Base-by-base conservation (phyloP, 92 coral and sea anemone genomes). In the Porites lobata region DNA sequence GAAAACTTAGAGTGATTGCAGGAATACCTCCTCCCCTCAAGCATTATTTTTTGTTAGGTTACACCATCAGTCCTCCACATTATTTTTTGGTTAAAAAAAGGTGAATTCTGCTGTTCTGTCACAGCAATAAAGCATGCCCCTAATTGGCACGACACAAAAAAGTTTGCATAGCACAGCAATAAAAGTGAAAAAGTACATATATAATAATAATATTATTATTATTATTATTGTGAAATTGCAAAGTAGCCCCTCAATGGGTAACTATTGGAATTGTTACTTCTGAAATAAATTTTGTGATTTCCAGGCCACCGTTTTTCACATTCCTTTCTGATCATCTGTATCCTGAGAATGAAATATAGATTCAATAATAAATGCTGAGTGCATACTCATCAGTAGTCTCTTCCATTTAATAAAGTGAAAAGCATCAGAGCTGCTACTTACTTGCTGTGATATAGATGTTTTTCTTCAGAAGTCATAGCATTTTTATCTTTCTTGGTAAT, bases 281-380 rank as follows among this genome's bases (percentile, higher is more conserved):
- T 72, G 26, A 77, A 83, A 56, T 89, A 84, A 24, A 89, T 72
- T 73, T 77, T 83, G 5, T 62, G 77, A 75, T 89, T 89, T 20
- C 92, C 92, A 67, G 86, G 73, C 91, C 86, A 87, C 76, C 65
- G 70, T 58, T 87, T 87, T 3, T 11, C 13, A 59, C 91, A 80
- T 86, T 77, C 90, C 38, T 51, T 26, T 69, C 85, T 78, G 47
- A 86, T 86, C 1, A 86, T 21, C 50, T 71, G 66, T n/a, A 78
- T 53, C 65, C 90, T 86, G 85, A 20, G 75, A 38, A 10, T 20
- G 20, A 75, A 73, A 50, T 21, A n/a, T 47, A 53, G 9, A 51
- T 14, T 0, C 5, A 10, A n/a, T 0, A 56, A 58, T 12, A 50
- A 78, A 63, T 78, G 83, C 72, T 43, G 62, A 65, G 73, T 64